Base-by-base conservation (phyloP, 2,888 invertebrate species). In the Tinea trinotella region DNA sequence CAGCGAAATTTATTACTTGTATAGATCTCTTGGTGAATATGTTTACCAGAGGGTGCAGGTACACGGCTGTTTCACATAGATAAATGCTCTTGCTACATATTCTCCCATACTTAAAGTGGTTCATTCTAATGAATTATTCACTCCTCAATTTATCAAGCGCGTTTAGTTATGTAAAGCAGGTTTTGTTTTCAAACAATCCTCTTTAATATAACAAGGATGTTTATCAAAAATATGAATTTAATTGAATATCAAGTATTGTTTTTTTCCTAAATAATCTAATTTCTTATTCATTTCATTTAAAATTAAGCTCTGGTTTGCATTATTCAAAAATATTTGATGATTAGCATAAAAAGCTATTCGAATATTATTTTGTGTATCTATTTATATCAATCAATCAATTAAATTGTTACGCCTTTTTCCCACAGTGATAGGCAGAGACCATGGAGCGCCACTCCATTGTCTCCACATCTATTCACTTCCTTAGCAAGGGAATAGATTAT, bases 1-100 rank as follows among this genome's bases (percentile, higher is more conserved):
- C 61, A 63, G 66, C 64, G 65, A 66, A 70, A 70, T 70, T 69
- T 66, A 70, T 70, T 70, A 66, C 68, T 67, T 62, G 64, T 61
- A 60, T 65, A 62, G 57, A 63, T 60, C 62, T 63, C 58, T 56
- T 19, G 18, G 60, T 63, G 62, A 67, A 65, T 64, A 64, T 64
- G 63, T 62, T 65, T 64, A 61, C 59, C 58, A 59, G 54, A 56
- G 56, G 57, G 22, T 48, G 50, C 24, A 50, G 22, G 13, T 50
- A 50, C 50, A 24, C 13, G 3, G 15, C 24, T 19, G 46, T 15
- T 50, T 17, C 19, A 18, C 48, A 20, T 24, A 50, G 24, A 17
- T 46, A 46, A 17, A 46, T 17, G 3, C n/a, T n/a, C 10, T 40
- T 40, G 40, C 40, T 40, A 40, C 17, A n/a, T 40, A 17, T 40